These are phyloP conservation scores for Cheirogaleus major DNA, from an alignment of 2,797 vertebrate genomes.

Conservation along the genomic window DNA sequence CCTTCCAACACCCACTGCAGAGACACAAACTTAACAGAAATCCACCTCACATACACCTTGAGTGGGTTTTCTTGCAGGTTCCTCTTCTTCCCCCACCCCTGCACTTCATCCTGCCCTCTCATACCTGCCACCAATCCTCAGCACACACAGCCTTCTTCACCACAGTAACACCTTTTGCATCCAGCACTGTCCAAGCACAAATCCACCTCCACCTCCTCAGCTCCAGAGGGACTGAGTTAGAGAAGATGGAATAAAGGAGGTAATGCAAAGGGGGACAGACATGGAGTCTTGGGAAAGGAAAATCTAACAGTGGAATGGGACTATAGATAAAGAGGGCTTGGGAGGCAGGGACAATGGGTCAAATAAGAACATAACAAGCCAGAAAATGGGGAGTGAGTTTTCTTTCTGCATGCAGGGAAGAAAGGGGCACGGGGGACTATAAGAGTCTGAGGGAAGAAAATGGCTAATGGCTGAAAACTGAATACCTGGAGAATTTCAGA, in stretches of 20 bases:
- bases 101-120: background rate
- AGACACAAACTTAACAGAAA: background rate
- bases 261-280: background rate
- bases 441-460: background rate
- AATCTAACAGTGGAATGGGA: background rate
- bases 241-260: constrained; percentile 6
- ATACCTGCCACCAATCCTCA: background rate
- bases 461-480: background rate
- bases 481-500: background rate
- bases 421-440: background rate
- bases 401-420: background rate
- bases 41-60: background rate
- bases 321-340: background rate
- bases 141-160: background rate
- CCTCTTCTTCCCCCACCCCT: background rate
- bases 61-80: background rate
- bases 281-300: background rate
- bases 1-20: background rate
- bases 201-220: constrained; percentile 29
- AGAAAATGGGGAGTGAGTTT: background rate
- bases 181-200: background rate
- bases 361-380: background rate
- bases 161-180: constrained; percentile 1
- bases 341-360: background rate
- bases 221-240: constrained; percentile 23